A percentile compares a stretch with the other conserved stretches of the same genome.
Conservation (phyloP, 2,888 invertebrate species). For the Aproaerema taeniolella region DNA sequence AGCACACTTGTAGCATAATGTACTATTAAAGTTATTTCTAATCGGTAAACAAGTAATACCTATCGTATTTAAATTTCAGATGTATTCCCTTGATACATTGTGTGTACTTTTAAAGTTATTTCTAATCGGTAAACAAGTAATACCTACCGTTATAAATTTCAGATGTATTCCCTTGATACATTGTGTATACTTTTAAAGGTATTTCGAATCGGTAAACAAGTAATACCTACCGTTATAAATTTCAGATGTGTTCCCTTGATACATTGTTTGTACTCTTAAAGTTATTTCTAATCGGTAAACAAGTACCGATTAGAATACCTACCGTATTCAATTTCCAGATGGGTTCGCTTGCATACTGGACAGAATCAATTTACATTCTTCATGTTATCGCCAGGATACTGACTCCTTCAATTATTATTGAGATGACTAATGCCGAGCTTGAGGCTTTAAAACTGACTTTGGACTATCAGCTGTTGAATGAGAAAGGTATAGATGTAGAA, state of each 20-base stretch:
- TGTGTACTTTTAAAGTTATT: no score
- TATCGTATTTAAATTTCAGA: no score
- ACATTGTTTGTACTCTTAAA: no score
- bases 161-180: background rate
- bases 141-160: no score
- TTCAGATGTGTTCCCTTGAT: background rate
- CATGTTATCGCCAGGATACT: background rate
- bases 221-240: background rate
- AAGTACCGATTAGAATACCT: background rate
- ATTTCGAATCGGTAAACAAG: background rate
- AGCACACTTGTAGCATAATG: no score
- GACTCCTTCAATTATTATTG: background rate
- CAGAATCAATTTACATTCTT: background rate
- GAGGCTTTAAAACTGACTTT: background rate
- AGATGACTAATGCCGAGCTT: background rate
- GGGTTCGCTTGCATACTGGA: background rate
- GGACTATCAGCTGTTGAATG: no score
- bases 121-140: no score
- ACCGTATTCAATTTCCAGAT: background rate
- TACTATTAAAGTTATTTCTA: no score
- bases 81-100: no score
- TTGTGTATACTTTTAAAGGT: background rate
- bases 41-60: no score
- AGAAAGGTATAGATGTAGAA: no score
- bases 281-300: background rate